Percentiles rank a stretch among this genome's conserved stretches.
Conservation (phyloP, 2,113 vertebrate genomes). For the Pelecanoides urinatrix region DNA sequence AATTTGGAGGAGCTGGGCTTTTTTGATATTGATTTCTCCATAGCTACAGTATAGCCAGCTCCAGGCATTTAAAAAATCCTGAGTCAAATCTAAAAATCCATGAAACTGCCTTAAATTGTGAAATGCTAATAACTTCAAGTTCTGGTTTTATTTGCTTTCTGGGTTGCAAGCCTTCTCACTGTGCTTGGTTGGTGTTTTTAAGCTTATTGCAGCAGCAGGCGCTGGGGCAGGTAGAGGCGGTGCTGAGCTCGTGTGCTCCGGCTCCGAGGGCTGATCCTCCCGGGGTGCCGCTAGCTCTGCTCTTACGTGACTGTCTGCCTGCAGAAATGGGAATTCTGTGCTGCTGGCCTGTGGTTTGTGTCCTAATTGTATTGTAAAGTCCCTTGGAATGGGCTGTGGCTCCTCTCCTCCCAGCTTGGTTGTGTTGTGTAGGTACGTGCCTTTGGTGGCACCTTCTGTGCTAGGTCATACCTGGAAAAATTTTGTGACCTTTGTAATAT, state of each 20-base stretch:
- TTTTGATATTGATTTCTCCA: not conserved
- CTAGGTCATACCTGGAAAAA: not conserved
- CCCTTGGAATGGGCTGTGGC: too few relatives aligned
- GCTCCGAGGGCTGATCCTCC: not conserved
- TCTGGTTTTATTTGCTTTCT: not conserved
- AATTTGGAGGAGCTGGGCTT: not conserved
- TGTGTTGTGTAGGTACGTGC: rapidly evolving
- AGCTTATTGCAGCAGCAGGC: not conserved
- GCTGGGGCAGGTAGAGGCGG: not conserved
- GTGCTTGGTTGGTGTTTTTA: not conserved
- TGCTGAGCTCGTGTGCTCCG: rapidly evolving
- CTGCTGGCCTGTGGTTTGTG: not conserved
- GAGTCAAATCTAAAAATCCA: not conserved
- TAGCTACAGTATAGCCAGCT: not conserved
- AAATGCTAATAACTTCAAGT: too few relatives aligned
- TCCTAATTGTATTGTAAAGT: not conserved
- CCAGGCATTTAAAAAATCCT: not conserved
- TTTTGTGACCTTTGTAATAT: not conserved
- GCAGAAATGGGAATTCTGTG: rapidly evolving
- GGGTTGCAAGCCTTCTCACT: rapidly evolving
- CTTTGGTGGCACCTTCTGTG: not conserved
- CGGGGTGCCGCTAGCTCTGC: rapidly evolving
- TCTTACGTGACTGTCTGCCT: not conserved
- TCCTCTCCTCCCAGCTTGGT: not conserved
- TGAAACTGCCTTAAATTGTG: not conserved